Evolutionary conservation across 2,888 invertebrate genomes (phyloP), one percentile per base, ranked within the genome.

Genomic region (Microchrysa polita): DNA sequence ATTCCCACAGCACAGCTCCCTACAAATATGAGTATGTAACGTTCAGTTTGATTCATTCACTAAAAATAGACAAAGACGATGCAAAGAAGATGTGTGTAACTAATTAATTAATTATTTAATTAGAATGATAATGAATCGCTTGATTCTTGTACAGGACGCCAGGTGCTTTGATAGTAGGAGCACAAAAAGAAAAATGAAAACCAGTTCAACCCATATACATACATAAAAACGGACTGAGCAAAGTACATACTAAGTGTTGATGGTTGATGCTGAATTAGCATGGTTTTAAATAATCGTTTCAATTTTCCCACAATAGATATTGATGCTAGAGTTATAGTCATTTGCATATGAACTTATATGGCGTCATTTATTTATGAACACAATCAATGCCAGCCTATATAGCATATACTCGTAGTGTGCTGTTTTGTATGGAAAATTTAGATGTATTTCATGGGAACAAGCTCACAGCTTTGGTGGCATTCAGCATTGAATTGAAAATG

Each of bases 101-200:
- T 73, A 60, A 73, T 60, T 74, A 72, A 73, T 75, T 75, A 75
- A 75, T 74, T 75, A 75, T 74, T 75, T 74, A 75, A 73, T 57
- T 73, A 73, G 69, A 74, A 74, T 75, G 75, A 44, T 74, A 74
- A 75, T 75, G 74, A 75, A 75, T 74, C 72, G 72, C 73, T 63
- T 61, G 69, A n/a, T 16, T 40, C 27, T n/a, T 42, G 20, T 23
- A 22, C 40, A 40, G 27, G 48, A 40, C 20, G 67, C 67, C 34
- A 63, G 16, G 14, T 59, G n/a, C n/a, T n/a, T n/a, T n/a, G n/a
- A n/a, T n/a, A 10, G 59, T 40, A 40, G 40, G 40, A 61, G n/a
- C n/a, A 40, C 40, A 61, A 18, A 61, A 23, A 40, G 16, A 40
- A 55, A 10, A 55, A 55, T n/a, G n/a, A n/a, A 55, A 2, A 55